Evolutionary conservation across 2,888 invertebrate species (phyloP).

Genomic region (Leucophora obtusa): DNA sequence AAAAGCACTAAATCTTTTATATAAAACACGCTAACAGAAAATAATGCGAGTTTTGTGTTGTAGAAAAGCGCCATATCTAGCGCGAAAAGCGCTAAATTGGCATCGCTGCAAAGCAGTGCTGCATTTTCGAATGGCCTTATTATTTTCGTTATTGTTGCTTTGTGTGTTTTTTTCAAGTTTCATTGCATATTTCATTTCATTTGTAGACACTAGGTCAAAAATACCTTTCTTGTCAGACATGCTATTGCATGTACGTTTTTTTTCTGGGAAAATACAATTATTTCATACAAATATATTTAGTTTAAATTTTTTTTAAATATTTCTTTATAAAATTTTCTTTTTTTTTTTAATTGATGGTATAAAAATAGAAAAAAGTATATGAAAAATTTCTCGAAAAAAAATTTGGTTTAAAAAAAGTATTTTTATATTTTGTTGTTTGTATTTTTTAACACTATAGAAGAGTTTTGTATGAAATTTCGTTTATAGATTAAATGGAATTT

Average conservation of each 20-base stretch:
- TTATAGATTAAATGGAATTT: conserved; percentile 27
- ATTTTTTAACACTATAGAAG: conserved; percentile 28
- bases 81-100: no score
- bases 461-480: conserved; percentile 17
- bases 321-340: conserved; percentile 18
- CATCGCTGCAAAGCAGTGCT: no score
- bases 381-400: conserved; percentile 67
- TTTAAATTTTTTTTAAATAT: conserved; percentile 24
- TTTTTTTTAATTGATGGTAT: conserved; percentile 70
- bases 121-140: no score
- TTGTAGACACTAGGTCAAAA: no score
- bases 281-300: neutral
- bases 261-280: neutral
- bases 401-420: conserved; percentile 63
- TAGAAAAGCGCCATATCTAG: no score
- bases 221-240: no score
- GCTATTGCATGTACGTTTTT: neutral
- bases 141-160: no score
- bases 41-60: no score
- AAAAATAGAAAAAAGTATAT: conserved; percentile 77
- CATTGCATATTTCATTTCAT: no score
- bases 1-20: no score
- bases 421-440: conserved; percentile 35
- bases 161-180: no score
- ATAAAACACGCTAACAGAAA: no score